Conservation (phyloP, 2,113 vertebrate species). For the Dascyllus trimaculatus region DNA sequence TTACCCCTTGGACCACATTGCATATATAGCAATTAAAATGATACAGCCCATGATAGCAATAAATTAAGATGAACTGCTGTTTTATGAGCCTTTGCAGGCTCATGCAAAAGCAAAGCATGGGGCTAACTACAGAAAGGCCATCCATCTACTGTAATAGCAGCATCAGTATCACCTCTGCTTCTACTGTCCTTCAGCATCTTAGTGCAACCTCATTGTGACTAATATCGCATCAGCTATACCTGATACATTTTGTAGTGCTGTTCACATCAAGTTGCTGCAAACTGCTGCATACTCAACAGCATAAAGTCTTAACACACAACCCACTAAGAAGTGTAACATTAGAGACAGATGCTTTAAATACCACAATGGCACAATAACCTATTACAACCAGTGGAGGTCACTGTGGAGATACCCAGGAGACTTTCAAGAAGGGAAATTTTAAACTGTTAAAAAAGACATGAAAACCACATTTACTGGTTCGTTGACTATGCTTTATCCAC, state of each 20-base stretch:
- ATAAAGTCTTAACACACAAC: neutral
- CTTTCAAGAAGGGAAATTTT: slow-evolving; percentile 1
- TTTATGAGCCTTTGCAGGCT: slow-evolving; percentile 53
- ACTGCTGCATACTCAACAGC: neutral
- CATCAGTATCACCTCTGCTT: slow-evolving; percentile 1
- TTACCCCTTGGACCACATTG: slow-evolving; percentile 17
- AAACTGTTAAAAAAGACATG: slow-evolving; percentile 1
- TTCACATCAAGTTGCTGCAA: neutral
- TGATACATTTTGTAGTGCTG: neutral
- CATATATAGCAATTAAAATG: slow-evolving; percentile 56
- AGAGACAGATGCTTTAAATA: slow-evolving; percentile 24
- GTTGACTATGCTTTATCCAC: slow-evolving; percentile 4
- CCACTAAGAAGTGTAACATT: slow-evolving; percentile 18
- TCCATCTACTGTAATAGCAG: slow-evolving; percentile 7
- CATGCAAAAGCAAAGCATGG: slow-evolving; percentile 3
- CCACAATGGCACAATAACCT: slow-evolving; percentile 59
- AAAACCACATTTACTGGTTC: slow-evolving; percentile 12
- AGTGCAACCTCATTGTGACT: slow-evolving; percentile 1
- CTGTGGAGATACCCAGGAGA: slow-evolving; percentile 77
- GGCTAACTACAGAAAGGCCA: slow-evolving; percentile 45
- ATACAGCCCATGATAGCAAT: slow-evolving; percentile 39
- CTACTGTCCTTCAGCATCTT: slow-evolving; percentile 12
- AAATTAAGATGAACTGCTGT: slow-evolving; percentile 42
- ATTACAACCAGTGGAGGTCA: slow-evolving; percentile 82
- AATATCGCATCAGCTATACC: neutral